phyloP scores from a whole-genome alignment of 1,140 invertebrate genomes.

The Zaprionus davidi region DNA sequence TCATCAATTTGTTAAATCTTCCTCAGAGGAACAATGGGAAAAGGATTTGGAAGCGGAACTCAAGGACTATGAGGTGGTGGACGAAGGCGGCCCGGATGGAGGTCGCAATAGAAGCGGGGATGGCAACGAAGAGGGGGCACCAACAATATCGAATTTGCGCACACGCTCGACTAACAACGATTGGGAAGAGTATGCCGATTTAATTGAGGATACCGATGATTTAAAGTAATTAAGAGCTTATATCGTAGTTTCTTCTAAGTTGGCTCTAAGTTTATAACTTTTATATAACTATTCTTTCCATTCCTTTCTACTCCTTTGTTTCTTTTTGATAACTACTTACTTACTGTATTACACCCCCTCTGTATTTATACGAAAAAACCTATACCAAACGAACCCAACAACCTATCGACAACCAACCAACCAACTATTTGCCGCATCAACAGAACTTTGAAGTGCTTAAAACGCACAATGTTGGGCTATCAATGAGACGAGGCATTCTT shows the following conservation, averaged over 20 bases:
- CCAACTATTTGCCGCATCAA: constrained; percentile 36
- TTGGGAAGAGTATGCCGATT: constrained; percentile 84
- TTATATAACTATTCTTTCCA: constrained; percentile 68
- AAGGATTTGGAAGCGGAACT: constrained; percentile 95
- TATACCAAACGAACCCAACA: constrained; percentile 19
- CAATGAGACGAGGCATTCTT: constrained; percentile 67
- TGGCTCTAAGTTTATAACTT: constrained; percentile 80
- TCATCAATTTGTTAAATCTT: constrained; percentile 50
- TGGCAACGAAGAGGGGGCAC: constrained; percentile 65
- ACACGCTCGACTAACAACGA: constrained; percentile 83
- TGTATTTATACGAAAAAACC: constrained; percentile 53
- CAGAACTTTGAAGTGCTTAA: constrained; percentile 81
- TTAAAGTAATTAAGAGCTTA: constrained; percentile 85
- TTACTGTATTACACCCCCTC: constrained; percentile 43
- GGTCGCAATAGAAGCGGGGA: constrained; percentile 29
- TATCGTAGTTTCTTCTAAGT: constrained; percentile 85
- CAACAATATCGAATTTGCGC: constrained; percentile 84
- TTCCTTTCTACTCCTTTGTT: constrained; percentile 76
- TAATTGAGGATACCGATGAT: constrained; percentile 84
- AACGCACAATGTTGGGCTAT: constrained; percentile 83
- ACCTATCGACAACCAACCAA: constrained; percentile 32
- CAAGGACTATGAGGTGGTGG: constrained; percentile 95
- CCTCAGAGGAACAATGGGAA: constrained; percentile 95
- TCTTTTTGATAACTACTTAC: constrained; percentile 50
- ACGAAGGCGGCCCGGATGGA: constrained; percentile 82